Conservation (phyloP, 2,797 vertebrate genomes). For the Cercopithecus diana region DNA sequence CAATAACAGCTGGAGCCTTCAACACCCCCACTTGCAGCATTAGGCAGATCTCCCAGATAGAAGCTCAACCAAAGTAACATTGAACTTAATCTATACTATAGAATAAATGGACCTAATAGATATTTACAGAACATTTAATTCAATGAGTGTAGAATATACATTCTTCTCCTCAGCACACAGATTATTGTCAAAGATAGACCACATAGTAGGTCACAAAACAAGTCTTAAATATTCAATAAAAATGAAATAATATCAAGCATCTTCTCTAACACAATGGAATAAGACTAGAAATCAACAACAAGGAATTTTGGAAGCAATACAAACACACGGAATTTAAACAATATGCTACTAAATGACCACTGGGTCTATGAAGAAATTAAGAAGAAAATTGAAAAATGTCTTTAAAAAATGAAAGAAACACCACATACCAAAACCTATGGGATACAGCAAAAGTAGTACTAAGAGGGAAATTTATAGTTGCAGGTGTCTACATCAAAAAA, state of each 20-base stretch:
- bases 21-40: neutral
- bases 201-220: neutral
- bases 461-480: neutral
- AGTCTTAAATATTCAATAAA: neutral
- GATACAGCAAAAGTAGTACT: neutral
- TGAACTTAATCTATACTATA: neutral
- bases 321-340: neutral
- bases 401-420: neutral
- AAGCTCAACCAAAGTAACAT: neutral
- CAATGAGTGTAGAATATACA: neutral
- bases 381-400: neutral
- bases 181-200: neutral
- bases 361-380: neutral
- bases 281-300: neutral
- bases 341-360: neutral
- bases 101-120: neutral
- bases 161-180: neutral
- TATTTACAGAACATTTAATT: neutral
- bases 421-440: neutral
- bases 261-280: neutral
- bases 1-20: neutral
- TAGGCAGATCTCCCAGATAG: neutral
- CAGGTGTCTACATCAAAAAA: neutral
- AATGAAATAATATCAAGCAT: neutral
- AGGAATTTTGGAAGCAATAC: neutral